Percentiles rank a stretch among this genome's conserved stretches.
These are phyloP conservation scores for Trissolcus basalis DNA, from an alignment of 1,140 invertebrate genomes.

Conservation along the genomic window DNA sequence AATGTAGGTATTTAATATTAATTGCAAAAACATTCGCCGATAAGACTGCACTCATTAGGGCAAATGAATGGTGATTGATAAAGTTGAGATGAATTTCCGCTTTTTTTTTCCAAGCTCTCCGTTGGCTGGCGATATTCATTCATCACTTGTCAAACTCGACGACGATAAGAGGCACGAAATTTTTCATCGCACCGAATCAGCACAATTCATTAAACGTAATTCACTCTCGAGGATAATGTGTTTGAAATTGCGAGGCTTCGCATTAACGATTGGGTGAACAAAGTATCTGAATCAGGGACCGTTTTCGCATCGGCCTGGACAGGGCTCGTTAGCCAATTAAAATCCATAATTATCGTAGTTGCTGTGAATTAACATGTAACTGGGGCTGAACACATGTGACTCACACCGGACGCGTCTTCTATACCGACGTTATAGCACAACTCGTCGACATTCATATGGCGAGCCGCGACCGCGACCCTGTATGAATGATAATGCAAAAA, in stretches of 20 bases:
- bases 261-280: constrained; percentile 56
- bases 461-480: constrained; percentile 16
- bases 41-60: no score
- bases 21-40: no score
- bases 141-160: no score
- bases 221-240: background rate
- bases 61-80: no score
- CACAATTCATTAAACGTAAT: background rate
- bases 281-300: constrained; percentile 46
- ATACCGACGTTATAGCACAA: constrained; percentile 14
- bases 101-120: no score
- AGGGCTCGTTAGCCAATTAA: constrained; percentile 67
- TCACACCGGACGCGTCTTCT: constrained; percentile 47
- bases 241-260: constrained; percentile 6
- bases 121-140: no score
- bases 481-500: constrained; percentile 56
- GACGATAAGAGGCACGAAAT: no score
- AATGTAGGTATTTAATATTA: no score
- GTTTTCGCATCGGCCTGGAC: constrained; percentile 51
- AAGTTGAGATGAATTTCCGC: no score
- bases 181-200: background rate
- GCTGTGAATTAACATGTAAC: constrained; percentile 48
- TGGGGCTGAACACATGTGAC: constrained; percentile 39
- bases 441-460: constrained; percentile 43
- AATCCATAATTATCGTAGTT: constrained; percentile 63